Conservation (phyloP, 2,113 vertebrate species). For the Uria aalge region DNA sequence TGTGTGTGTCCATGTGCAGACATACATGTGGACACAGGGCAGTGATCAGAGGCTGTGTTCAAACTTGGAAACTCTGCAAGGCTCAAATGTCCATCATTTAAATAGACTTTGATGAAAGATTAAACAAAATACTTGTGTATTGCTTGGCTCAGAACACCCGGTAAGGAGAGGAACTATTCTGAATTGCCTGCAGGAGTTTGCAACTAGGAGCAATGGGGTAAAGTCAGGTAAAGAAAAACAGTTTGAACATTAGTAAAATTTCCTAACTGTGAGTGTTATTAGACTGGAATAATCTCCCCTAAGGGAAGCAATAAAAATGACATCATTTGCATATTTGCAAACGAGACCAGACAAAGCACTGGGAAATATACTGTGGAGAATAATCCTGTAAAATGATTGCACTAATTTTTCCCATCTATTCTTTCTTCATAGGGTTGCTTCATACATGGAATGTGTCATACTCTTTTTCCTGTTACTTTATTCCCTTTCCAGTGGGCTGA, state of each 20-base stretch:
- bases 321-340: slow-evolving; percentile 61
- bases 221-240: slow-evolving; percentile 62
- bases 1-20: not conserved
- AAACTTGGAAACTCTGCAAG: not conserved
- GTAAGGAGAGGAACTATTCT: slow-evolving; percentile 37
- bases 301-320: slow-evolving; percentile 58
- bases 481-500: slow-evolving; percentile 10
- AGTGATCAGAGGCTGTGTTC: not conserved
- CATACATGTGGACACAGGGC: not conserved
- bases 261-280: slow-evolving; percentile 50
- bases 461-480: slow-evolving; percentile 24
- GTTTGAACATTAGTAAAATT: slow-evolving; percentile 59
- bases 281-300: slow-evolving; percentile 58
- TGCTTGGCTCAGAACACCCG: slow-evolving; percentile 52
- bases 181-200: slow-evolving; percentile 10
- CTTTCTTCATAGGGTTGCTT: slow-evolving; percentile 50
- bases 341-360: slow-evolving; percentile 67
- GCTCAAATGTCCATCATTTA: fast-evolving
- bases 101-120: not conserved
- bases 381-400: slow-evolving; percentile 45
- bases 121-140: not conserved
- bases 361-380: slow-evolving; percentile 35
- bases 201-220: slow-evolving; percentile 36
- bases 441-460: not conserved
- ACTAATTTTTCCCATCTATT: slow-evolving; percentile 54